phyloP scores from a whole-genome alignment of 2,888 invertebrate genomes.

The Agonum fuliginosum region DNA sequence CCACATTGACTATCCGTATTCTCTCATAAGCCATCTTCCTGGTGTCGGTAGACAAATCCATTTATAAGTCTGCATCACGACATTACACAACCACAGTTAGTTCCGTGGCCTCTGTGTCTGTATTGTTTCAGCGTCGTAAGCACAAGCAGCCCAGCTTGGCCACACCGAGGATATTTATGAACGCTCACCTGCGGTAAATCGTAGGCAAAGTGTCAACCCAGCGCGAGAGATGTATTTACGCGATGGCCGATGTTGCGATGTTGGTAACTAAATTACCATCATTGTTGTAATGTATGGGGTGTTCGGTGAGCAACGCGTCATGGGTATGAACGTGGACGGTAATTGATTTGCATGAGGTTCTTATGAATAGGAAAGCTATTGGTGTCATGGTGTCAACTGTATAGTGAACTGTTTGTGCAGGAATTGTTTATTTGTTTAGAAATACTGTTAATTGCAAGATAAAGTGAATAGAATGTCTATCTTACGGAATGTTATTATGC shows the following conservation, averaged over 20 bases:
- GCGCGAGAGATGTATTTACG: conserved; percentile 44
- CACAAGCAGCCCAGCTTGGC: too few relatives aligned
- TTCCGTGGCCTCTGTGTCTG: neutral
- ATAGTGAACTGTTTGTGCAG: too few relatives aligned
- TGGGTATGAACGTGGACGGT: neutral
- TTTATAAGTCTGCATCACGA: conserved; percentile 6
- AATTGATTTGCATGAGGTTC: conserved; percentile 41
- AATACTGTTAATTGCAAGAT: too few relatives aligned
- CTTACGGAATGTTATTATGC: too few relatives aligned
- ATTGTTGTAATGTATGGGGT: conserved; percentile 44
- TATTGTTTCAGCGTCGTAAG: neutral
- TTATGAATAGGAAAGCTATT: too few relatives aligned
- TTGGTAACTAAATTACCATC: conserved; percentile 44
- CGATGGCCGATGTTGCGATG: conserved; percentile 11
- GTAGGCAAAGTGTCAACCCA: conserved; percentile 46
- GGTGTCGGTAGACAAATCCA: conserved; percentile 12
- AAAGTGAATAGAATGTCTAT: too few relatives aligned
- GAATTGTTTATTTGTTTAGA: too few relatives aligned
- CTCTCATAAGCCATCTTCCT: too few relatives aligned
- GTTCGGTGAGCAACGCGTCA: conserved; percentile 1
- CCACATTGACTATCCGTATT: too few relatives aligned
- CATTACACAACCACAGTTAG: neutral
- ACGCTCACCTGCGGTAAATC: conserved; percentile 41
- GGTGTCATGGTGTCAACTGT: too few relatives aligned
- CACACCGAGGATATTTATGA: conserved; percentile 36